Conservation (phyloP, 2,888 invertebrate genomes). For the Tenthredo distinguenda region DNA sequence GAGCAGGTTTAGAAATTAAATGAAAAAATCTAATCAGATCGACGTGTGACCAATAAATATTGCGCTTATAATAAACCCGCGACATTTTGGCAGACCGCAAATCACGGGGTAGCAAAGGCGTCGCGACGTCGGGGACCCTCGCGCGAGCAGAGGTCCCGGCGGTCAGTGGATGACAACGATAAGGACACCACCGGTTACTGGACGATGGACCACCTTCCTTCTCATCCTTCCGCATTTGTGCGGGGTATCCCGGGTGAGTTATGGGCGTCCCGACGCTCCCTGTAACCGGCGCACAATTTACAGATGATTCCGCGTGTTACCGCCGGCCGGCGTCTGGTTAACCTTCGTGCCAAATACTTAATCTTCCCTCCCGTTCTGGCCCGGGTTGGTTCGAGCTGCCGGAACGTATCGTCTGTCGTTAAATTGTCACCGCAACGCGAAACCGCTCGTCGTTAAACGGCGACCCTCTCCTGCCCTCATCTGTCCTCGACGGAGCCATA, state of each 20-base stretch:
- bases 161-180: conserved; percentile 45
- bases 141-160: conserved; percentile 49
- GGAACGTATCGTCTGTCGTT: conserved; percentile 48
- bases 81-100: conserved; percentile 13
- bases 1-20: too few species aligned
- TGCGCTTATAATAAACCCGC: neutral
- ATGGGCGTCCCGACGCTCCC: conserved; percentile 77
- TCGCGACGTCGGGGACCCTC: conserved; percentile 30
- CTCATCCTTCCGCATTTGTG: conserved; percentile 37
- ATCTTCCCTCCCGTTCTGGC: conserved; percentile 73
- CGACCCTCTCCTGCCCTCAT: conserved; percentile 52
- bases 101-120: conserved; percentile 10
- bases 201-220: conserved; percentile 54
- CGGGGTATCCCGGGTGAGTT: conserved; percentile 77
- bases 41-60: neutral
- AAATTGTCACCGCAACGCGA: conserved; percentile 59
- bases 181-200: conserved; percentile 47
- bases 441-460: conserved; percentile 68
- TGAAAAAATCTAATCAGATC: too few species aligned
- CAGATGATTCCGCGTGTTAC: conserved; percentile 81
- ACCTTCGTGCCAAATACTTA: conserved; percentile 78
- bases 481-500: conserved; percentile 49
- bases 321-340: conserved; percentile 78
- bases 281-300: conserved; percentile 81
- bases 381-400: conserved; percentile 50